phyloP scores from a whole-genome alignment of 2,113 vertebrate species.

The Alces alces region DNA sequence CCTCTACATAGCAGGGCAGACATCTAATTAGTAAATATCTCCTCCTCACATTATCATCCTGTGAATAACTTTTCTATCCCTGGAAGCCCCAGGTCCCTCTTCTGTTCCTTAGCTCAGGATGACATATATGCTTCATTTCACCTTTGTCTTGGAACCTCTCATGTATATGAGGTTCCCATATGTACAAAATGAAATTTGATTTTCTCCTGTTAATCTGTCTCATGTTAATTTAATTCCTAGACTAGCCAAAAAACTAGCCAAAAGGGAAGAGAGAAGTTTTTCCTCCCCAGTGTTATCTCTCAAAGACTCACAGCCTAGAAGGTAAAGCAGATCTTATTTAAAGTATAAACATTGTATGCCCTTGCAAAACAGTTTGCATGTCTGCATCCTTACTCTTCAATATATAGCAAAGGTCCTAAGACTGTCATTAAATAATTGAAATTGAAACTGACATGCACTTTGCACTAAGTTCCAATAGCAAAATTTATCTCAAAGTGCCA shows the following conservation, averaged over 20 bases:
- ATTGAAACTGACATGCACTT: neutral
- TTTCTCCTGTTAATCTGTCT: neutral
- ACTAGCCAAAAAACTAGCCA: neutral
- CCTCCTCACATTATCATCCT: neutral
- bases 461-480: neutral
- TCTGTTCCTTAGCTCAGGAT: neutral
- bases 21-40: neutral
- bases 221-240: neutral
- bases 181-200: neutral
- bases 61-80: neutral
- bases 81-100: neutral
- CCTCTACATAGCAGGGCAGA: neutral
- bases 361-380: neutral
- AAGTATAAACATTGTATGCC: neutral
- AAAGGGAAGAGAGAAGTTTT: neutral
- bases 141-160: neutral
- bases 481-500: neutral
- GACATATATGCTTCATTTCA: neutral
- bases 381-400: neutral
- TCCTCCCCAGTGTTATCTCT: neutral
- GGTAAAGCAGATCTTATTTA: neutral
- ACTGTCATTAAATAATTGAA: neutral
- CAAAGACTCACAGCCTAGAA: neutral
- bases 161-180: neutral
- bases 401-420: neutral